Base-by-base conservation (phyloP, 1,140 invertebrate genomes). In the Batillaria attramentaria region DNA sequence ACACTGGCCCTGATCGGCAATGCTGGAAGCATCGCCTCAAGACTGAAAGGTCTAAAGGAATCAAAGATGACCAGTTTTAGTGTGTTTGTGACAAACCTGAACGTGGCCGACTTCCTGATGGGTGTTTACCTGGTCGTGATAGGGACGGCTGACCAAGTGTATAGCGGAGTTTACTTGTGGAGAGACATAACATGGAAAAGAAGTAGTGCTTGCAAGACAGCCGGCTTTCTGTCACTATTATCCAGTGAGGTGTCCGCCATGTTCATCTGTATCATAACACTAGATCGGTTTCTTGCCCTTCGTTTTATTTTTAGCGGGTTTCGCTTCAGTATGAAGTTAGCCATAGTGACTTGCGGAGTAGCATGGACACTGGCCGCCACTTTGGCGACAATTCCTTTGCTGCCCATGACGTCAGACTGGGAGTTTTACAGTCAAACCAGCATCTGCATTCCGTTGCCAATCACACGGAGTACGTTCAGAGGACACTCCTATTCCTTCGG, bases 71-170 rank as follows among this genome's bases (percentile, higher is more conserved):
- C 20, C 37, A 65, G 10, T 18, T 80, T 81, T 28, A 70, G 82
- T 28, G 74, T 79, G 16, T 83, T 85, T 28, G 72, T 85, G n/a
- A n/a, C 35, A 8, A 86, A 85, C 78, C 39, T 79, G 42, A 73
- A 70, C n/a, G 41, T 72, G 1, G 60, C 70, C 31, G 70, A 74
- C n/a, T 57, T 79, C 37, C 65, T 72, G 3, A 79, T 78, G 77
- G 77, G 77, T 0, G 35, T 72, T 16, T 72, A 78, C 37, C 20
- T 72, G 41, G 41, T 33, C 20, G 28, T 72, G 31, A 43, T 72
- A 24, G 69, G 69, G 28, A 28, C 46, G 20, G 69, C 69, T 16
- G 69, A 72, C 41, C 69, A 33, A 10, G 18, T 42, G 13, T 72
- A 39, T 28, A 37, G 18, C 5, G 24, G 37, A 2, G 46, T 6